Base-by-base conservation (phyloP, 2,888 invertebrate species). In the Fragum sueziense region DNA sequence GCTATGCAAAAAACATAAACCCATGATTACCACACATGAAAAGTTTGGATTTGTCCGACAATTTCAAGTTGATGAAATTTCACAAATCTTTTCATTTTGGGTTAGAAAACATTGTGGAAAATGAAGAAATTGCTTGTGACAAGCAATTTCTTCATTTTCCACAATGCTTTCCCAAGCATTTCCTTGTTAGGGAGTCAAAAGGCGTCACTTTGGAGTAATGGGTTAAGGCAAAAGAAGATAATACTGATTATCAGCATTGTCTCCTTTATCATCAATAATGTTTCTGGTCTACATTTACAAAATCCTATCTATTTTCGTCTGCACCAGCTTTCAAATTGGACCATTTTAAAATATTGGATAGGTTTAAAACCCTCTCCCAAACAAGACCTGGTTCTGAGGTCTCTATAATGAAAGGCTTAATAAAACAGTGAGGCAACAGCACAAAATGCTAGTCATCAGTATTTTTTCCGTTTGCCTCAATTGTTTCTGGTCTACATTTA, bases 101-200 rank as follows among this genome's bases (percentile, higher is more conserved):
- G n/a, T n/a, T 22, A 22, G 6, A 27, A 59, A 22, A 59, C 25
- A 59, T 59, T 59, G 59, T 59, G 59, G 59, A 7, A 59, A 59
- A 22, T 27, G 59, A 6, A 59, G 59, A 22, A 27, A 59, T 27
- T 59, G 27, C 22, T 27, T 11, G 25, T 27, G 7, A 59, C 25
- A 22, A 59, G 59, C 59, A 59, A 27, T 27, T 27, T 59, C 59
- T 27, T 22, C 52, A n/a, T 52, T 52, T n/a, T n/a, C n/a, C n/a
- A n/a, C n/a, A n/a, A n/a, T n/a, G n/a, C n/a, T n/a, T n/a, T n/a
- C n/a, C n/a, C n/a, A n/a, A n/a, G n/a, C n/a, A n/a, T n/a, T n/a
- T n/a, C n/a, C n/a, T n/a, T n/a, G n/a, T n/a, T n/a, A n/a, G n/a
- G n/a, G n/a, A n/a, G n/a, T n/a, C n/a, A n/a, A n/a, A n/a, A n/a